Evolutionary conservation across 2,113 vertebrate species (phyloP).

Genomic region (Trachemys scripta): DNA sequence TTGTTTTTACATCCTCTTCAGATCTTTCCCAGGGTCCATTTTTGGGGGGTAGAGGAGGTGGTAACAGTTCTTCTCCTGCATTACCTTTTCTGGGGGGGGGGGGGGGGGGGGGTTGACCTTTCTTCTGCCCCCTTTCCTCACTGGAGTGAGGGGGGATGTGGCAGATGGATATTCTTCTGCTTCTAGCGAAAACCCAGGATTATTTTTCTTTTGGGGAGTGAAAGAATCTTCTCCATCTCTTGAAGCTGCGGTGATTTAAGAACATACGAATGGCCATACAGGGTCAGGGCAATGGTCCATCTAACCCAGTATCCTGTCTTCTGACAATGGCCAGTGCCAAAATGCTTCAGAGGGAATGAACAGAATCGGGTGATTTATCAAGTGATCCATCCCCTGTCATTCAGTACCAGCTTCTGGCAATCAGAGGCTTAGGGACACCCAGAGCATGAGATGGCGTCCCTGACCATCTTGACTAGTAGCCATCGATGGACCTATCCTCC

Average conservation of each 20-base stretch:
- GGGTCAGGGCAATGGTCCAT: background rate
- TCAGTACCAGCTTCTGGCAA: background rate
- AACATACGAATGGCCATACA: background rate
- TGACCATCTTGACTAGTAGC: background rate
- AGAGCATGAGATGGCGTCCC: background rate
- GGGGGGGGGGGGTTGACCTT: background rate
- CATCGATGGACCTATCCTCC: background rate
- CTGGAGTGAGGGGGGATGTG: background rate
- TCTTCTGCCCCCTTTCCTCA: background rate
- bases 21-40: background rate
- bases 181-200: background rate
- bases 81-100: background rate
- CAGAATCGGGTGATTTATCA: background rate
- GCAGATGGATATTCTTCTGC: background rate
- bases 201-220: background rate
- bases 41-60: background rate
- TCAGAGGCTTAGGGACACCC: background rate
- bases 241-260: background rate
- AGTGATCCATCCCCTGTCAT: background rate
- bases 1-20: background rate
- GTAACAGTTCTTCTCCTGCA: background rate
- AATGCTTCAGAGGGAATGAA: background rate
- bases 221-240: background rate
- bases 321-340: background rate
- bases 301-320: background rate